Percentiles rank a stretch among this genome's conserved stretches.
Conservation (phyloP, 2,888 invertebrate species). For the Ptilodon capucinus region DNA sequence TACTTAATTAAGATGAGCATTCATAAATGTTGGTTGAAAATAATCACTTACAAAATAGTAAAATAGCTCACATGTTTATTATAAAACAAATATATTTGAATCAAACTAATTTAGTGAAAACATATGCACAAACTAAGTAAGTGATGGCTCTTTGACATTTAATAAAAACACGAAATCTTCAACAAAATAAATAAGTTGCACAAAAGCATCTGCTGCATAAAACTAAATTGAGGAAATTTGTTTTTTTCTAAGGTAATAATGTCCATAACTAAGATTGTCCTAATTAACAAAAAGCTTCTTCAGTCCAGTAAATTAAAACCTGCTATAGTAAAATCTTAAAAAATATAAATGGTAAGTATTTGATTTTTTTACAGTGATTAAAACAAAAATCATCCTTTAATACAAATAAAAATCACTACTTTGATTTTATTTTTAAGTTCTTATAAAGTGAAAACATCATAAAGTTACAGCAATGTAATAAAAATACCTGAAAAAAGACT, state of each 20-base stretch:
- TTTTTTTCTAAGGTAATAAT: slow-evolving; percentile 21
- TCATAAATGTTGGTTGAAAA: slow-evolving; percentile 6
- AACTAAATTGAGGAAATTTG: slow-evolving; percentile 24
- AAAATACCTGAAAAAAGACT: slow-evolving; percentile 51
- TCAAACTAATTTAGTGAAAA: slow-evolving; percentile 23
- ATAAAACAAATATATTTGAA: slow-evolving; percentile 18
- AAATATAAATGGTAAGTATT: slow-evolving; percentile 53
- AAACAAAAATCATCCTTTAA: slow-evolving; percentile 60
- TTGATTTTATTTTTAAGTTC: slow-evolving; percentile 56
- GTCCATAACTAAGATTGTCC: slow-evolving; percentile 29
- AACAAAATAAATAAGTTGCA: slow-evolving; percentile 30
- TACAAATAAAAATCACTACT: slow-evolving; percentile 61
- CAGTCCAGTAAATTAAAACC: slow-evolving; percentile 47
- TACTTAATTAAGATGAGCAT: slow-evolving; percentile 15
- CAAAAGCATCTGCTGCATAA: slow-evolving; percentile 18
- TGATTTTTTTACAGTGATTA: slow-evolving; percentile 60
- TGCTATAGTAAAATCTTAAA: slow-evolving; percentile 50
- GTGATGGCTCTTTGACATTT: slow-evolving; percentile 12
- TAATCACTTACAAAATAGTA: not conserved
- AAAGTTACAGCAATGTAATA: slow-evolving; percentile 50
- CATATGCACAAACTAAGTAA: slow-evolving; percentile 21
- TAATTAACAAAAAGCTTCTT: slow-evolving; percentile 49
- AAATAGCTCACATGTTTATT: slow-evolving; percentile 31
- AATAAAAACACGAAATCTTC: slow-evolving; percentile 37
- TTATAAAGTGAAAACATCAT: slow-evolving; percentile 55